These are phyloP conservation scores for Scaptomyza flava DNA, from an alignment of 2,888 invertebrate species.

Conservation along the genomic window DNA sequence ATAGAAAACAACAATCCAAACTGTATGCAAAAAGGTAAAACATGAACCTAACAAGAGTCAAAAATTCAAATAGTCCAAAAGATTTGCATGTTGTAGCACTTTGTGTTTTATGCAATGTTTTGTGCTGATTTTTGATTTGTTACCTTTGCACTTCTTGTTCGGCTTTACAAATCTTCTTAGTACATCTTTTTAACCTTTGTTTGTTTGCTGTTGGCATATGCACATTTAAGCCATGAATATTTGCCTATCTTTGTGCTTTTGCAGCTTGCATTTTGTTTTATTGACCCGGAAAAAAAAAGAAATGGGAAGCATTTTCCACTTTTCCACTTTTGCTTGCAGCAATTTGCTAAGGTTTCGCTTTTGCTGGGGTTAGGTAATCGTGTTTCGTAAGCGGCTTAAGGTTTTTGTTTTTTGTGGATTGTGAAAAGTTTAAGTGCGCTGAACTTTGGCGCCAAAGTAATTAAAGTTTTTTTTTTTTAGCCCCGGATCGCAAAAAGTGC, in stretches of 20 bases:
- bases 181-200: slow-evolving; percentile 19
- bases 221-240: slow-evolving; percentile 42
- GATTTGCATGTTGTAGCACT: not conserved
- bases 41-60: not conserved
- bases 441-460: slow-evolving; percentile 67
- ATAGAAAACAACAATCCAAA: not conserved
- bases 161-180: slow-evolving; percentile 45
- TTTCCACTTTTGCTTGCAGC: slow-evolving; percentile 19
- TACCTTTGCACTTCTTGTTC: slow-evolving; percentile 7
- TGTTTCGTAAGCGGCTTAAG: slow-evolving; percentile 64
- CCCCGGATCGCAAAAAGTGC: slow-evolving; percentile 7
- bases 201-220: slow-evolving; percentile 23
- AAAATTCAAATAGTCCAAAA: not conserved
- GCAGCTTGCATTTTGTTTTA: slow-evolving; percentile 44
- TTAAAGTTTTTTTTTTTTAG: slow-evolving; percentile 56
- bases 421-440: slow-evolving; percentile 60
- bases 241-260: slow-evolving; percentile 23
- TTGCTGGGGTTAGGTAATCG: slow-evolving; percentile 25
- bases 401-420: slow-evolving; percentile 35
- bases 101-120: not conserved
- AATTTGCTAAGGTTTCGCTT: slow-evolving; percentile 26
- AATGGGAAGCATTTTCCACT: not conserved
- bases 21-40: not conserved
- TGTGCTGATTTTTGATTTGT: slow-evolving; percentile 18
- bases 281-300: slow-evolving; percentile 30